Percentiles rank a stretch among this genome's conserved stretches.
Conservation (phyloP, 2,797 vertebrate species). For the Xiphophorus birchmanni region DNA sequence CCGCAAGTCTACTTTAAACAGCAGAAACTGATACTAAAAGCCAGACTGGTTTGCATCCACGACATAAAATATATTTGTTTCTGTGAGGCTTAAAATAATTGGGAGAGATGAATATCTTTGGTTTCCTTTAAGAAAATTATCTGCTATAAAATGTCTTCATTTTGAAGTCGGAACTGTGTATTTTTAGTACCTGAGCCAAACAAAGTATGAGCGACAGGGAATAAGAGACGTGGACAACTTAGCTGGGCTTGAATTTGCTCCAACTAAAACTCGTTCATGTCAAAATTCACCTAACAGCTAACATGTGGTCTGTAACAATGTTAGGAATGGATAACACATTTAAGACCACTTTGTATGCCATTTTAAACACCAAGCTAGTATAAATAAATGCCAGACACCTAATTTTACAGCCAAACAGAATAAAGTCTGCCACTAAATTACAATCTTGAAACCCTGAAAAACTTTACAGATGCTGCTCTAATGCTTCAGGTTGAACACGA, state of each 20-base stretch:
- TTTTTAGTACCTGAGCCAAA: neutral
- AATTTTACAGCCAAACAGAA: neutral
- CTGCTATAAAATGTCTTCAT: neutral
- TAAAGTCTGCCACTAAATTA: neutral
- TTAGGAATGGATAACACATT: neutral
- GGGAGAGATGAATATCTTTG: neutral
- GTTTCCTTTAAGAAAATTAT: neutral
- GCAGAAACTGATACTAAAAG: constrained; percentile 1
- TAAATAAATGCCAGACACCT: neutral
- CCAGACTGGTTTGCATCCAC: neutral
- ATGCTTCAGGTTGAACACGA: neutral
- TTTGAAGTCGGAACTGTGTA: neutral
- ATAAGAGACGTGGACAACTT: neutral
- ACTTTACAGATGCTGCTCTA: neutral
- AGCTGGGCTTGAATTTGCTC: neutral
- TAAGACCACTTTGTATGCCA: neutral
- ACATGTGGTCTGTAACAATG: neutral
- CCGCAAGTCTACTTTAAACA: neutral
- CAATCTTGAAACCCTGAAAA: neutral
- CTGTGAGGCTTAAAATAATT: neutral
- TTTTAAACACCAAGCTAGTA: neutral
- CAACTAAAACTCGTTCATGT: neutral
- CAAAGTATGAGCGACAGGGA: neutral
- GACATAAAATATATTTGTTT: neutral
- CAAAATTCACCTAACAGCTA: neutral